Percentiles rank a stretch among this genome's conserved stretches.
Conservation (phyloP, 2,888 invertebrate species). For the Drosophila villosipedis region DNA sequence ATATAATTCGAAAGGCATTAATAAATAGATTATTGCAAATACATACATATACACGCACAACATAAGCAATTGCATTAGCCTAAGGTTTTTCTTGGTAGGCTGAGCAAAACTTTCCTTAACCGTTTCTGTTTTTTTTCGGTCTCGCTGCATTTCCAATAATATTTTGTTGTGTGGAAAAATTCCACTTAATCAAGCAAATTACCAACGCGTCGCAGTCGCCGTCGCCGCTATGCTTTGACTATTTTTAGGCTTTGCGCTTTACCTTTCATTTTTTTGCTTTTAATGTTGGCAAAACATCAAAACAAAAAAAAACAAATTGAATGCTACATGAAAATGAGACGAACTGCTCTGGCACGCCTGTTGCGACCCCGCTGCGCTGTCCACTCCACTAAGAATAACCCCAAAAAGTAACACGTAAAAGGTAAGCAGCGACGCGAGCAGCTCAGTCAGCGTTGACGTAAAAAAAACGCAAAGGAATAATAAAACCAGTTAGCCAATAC, state of each 20-base stretch:
- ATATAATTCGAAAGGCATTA: conserved; percentile 54
- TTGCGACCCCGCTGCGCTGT: conserved; percentile 12
- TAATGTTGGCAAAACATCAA: conserved; percentile 70
- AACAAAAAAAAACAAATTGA: conserved; percentile 52
- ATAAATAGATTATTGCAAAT: conserved; percentile 64
- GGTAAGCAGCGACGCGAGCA: conserved; percentile 57
- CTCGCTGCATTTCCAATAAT: conserved; percentile 49
- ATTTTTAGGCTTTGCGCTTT: conserved; percentile 71
- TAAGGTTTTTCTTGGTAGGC: conserved; percentile 12
- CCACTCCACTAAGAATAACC: conserved; percentile 68
- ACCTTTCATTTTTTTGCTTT: conserved; percentile 60
- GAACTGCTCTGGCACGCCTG: conserved; percentile 34
- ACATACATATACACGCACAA: background rate
- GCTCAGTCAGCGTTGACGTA: conserved; percentile 39
- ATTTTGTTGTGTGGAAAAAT: conserved; percentile 56
- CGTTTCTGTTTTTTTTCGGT: conserved; percentile 18
- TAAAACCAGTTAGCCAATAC: conserved; percentile 75
- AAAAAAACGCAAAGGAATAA: conserved; percentile 54
- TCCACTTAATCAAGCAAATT: conserved; percentile 78
- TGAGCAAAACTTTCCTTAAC: conserved; percentile 26
- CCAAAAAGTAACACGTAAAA: conserved; percentile 72
- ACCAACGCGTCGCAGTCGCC: conserved; percentile 66
- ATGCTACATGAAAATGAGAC: conserved; percentile 72
- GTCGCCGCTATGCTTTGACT: conserved; percentile 58
- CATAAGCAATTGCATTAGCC: conserved; percentile 21